Evolutionary conservation across 2,113 vertebrate species (phyloP).

Genomic region (Pelodiscus sinensis): DNA sequence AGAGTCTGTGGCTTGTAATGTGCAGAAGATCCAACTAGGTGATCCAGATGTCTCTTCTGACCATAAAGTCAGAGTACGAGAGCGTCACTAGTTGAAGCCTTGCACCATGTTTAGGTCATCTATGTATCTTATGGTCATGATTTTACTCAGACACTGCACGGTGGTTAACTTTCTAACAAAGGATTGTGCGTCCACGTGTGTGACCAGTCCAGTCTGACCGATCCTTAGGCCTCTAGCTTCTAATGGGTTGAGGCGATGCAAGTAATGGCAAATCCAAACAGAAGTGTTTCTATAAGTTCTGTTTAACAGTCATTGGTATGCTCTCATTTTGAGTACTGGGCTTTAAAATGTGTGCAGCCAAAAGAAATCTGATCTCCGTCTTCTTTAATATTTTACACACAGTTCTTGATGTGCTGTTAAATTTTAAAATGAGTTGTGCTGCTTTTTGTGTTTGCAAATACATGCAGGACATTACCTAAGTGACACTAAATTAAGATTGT

Average conservation of each 20-base stretch:
- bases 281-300: not conserved
- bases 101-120: not conserved
- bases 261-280: not conserved
- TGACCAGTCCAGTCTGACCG: not conserved
- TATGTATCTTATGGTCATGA: not conserved
- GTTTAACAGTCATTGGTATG: not conserved
- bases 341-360: not conserved
- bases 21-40: not conserved
- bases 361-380: not conserved
- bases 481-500: not conserved
- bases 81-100: not conserved
- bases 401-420: not conserved
- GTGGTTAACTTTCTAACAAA: not conserved
- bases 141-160: not conserved
- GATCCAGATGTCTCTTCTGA: not conserved
- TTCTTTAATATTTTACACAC: not conserved
- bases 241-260: not conserved
- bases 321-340: not conserved
- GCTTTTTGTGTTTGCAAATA: not conserved
- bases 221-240: not conserved
- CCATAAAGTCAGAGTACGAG: no score
- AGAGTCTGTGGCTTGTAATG: no score
- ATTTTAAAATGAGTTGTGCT: not conserved
- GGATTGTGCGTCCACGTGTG: fast-evolving
- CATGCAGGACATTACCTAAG: not conserved